phyloP scores from a whole-genome alignment of 2,113 vertebrate genomes.

The Melanostigma gelatinosum region DNA sequence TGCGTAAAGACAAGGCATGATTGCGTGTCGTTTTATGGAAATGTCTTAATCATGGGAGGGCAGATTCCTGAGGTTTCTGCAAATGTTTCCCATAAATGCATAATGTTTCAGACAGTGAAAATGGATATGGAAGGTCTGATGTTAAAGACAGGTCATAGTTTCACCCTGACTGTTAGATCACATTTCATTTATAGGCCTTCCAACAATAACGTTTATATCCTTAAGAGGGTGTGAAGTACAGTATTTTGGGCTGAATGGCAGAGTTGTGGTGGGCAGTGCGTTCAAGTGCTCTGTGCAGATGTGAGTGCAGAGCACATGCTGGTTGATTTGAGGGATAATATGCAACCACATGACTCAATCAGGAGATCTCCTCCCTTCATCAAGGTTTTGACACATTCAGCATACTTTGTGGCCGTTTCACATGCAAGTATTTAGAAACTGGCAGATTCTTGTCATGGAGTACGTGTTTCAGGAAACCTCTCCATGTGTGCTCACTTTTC shows the following conservation, averaged over 20 bases:
- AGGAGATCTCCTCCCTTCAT: conserved; percentile 76
- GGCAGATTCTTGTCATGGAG: conserved; percentile 74
- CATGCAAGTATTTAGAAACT: conserved; percentile 72
- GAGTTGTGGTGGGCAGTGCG: conserved; percentile 40
- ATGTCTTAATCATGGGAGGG: conserved; percentile 48
- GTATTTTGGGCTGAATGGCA: conserved; percentile 59
- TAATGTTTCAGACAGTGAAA: conserved; percentile 44
- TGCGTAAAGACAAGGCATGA: conserved; percentile 22
- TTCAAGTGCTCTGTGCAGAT: conserved; percentile 61
- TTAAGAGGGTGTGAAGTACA: conserved; percentile 69
- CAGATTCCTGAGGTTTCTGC: conserved; percentile 59
- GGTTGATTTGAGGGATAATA: conserved; percentile 74
- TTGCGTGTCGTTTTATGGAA: conserved; percentile 34
- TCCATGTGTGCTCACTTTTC: conserved; percentile 58
- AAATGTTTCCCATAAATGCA: conserved; percentile 33
- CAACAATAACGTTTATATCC: conserved; percentile 76
- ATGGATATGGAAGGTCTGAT: conserved; percentile 49
- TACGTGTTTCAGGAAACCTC: conserved; percentile 67
- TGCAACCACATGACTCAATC: conserved; percentile 80
- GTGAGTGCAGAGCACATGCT: conserved; percentile 65
- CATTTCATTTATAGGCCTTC: conserved; percentile 64
- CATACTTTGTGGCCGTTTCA: conserved; percentile 71
- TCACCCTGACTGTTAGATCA: conserved; percentile 63
- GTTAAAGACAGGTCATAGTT: conserved; percentile 68
- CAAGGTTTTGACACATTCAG: conserved; percentile 66